Percentiles rank a stretch among this genome's conserved stretches.
phyloP scores from a whole-genome alignment of 2,113 vertebrate species.

The Scomber colias region DNA sequence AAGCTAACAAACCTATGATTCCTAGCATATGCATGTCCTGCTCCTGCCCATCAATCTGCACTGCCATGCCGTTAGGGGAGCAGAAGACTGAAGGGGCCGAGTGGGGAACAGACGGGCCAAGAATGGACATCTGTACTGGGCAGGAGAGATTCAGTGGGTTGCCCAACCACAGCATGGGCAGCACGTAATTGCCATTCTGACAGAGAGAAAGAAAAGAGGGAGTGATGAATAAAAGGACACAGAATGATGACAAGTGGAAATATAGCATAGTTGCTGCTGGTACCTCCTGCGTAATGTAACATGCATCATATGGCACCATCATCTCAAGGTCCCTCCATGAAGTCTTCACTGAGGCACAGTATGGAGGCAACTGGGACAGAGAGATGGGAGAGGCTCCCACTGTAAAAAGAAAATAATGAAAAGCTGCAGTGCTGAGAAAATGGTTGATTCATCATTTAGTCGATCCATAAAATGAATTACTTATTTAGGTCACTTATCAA shows the following conservation, averaged over 20 bases:
- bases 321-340: conserved; percentile 72
- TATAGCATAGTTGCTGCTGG: neutral
- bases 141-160: conserved; percentile 81
- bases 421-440: neutral
- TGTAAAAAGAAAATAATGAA: conserved; percentile 41
- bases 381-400: conserved; percentile 74
- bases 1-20: conserved; percentile 57
- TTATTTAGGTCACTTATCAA: neutral
- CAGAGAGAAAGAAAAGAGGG: neutral
- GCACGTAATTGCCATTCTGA: conserved; percentile 81
- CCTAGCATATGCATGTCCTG: conserved; percentile 43
- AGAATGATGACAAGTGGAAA: neutral
- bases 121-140: conserved; percentile 50
- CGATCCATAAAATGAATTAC: neutral
- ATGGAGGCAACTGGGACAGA: conserved; percentile 72
- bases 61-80: conserved; percentile 72
- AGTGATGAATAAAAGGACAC: neutral
- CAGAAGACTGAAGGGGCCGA: conserved; percentile 70
- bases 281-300: conserved; percentile 82
- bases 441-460: neutral
- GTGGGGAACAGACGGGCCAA: neutral
- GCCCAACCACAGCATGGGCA: conserved; percentile 83
- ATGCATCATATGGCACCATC: conserved; percentile 78
- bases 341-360: conserved; percentile 76
- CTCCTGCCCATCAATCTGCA: conserved; percentile 59